Conservation (phyloP, 2,797 vertebrate species). For the Liasis olivaceus region DNA sequence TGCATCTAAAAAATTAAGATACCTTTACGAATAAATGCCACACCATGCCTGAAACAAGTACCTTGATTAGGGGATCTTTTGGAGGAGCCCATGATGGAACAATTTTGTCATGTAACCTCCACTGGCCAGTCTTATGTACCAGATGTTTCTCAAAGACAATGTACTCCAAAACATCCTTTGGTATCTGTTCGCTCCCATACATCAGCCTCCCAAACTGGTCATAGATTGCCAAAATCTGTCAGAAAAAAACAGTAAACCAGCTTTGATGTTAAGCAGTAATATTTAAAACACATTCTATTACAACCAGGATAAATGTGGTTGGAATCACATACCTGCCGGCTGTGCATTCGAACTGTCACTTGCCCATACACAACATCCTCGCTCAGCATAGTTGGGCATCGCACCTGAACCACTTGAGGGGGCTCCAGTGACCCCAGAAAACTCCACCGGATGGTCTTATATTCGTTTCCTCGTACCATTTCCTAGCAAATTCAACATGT, state of each 20-base stretch:
- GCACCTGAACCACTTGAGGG: constrained; percentile 84
- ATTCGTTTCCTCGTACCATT: constrained; percentile 90
- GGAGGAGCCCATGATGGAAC: constrained; percentile 90
- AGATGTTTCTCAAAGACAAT: constrained; percentile 91
- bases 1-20: not conserved
- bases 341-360: constrained; percentile 92
- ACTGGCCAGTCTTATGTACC: constrained; percentile 83
- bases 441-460: constrained; percentile 86
- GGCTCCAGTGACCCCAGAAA: constrained; percentile 89
- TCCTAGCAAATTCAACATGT: constrained; percentile 74
- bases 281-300: fast-evolving
- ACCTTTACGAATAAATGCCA: not conserved
- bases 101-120: constrained; percentile 94
- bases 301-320: fast-evolving
- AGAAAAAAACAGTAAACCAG: not conserved
- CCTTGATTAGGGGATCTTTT: constrained; percentile 90
- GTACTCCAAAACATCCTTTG: constrained; percentile 91
- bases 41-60: constrained; percentile 53
- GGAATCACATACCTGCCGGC: constrained; percentile 79
- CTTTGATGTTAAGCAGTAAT: fast-evolving
- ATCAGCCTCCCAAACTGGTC: constrained; percentile 93
- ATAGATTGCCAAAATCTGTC: constrained; percentile 87
- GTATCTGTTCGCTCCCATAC: constrained; percentile 86
- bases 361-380: constrained; percentile 89
- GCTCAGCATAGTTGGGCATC: constrained; percentile 81